phyloP scores from a whole-genome alignment of 23 tunicate species.

The Styela plicata region DNA sequence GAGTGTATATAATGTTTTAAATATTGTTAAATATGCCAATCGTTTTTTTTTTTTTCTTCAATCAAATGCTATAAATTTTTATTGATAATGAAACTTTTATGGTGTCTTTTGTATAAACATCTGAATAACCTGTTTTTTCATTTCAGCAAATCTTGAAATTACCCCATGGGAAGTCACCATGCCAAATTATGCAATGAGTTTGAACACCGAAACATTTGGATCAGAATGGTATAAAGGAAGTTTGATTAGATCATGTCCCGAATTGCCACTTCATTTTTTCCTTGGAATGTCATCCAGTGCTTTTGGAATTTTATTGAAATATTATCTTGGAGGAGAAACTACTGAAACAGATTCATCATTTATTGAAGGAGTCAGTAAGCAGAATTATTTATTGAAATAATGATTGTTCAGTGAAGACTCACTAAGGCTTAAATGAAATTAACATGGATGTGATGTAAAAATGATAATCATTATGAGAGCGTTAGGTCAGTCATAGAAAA shows the following conservation, averaged over 20 bases:
- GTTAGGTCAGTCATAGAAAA: too few species aligned
- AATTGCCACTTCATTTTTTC: constrained; percentile 27
- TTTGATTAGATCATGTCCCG: constrained; percentile 16
- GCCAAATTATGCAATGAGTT: constrained; percentile 29
- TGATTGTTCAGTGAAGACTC: too few species aligned
- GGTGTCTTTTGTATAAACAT: too few species aligned
- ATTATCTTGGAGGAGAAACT: constrained; percentile 25
- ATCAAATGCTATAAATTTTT: too few species aligned
- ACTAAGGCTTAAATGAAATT: too few species aligned
- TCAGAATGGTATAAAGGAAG: constrained; percentile 34
- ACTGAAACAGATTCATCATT: constrained; percentile 18
- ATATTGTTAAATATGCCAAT: too few species aligned
- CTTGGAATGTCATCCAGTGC: constrained; percentile 28
- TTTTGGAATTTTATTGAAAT: constrained; percentile 32
- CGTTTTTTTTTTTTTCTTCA: too few species aligned
- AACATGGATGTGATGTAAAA: too few species aligned
- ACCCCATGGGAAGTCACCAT: constrained; percentile 37
- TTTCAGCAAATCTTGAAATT: constrained; percentile 35
- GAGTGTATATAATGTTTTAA: too few species aligned
- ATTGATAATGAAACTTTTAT: too few species aligned
- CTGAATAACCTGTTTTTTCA: not conserved
- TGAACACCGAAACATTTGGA: constrained; percentile 12
- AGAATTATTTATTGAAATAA: constrained; percentile 11
- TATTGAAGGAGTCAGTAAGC: constrained; percentile 10
- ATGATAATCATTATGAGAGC: not conserved